phyloP scores from a whole-genome alignment of 2,797 vertebrate genomes.

The Spondyliosoma cantharus region DNA sequence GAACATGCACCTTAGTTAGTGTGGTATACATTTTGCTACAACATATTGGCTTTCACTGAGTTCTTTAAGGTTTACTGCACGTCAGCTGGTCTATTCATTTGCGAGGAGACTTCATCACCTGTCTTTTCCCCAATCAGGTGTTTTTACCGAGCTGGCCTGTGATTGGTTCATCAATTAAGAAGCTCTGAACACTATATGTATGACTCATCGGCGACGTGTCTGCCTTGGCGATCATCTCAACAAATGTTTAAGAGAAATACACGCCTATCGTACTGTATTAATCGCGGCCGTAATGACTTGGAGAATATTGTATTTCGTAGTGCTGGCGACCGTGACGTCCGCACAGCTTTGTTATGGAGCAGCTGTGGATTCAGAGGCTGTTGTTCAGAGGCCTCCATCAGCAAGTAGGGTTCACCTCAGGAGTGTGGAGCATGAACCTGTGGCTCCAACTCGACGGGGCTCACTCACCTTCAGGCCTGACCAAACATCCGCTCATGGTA shows the following conservation, averaged over 20 bases:
- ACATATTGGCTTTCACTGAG: too few relatives aligned
- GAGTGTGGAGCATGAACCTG: neutral
- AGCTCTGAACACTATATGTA: neutral
- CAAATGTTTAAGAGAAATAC: neutral
- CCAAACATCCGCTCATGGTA: slow-evolving; percentile 8
- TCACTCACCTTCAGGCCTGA: slow-evolving; percentile 27
- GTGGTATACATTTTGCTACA: too few relatives aligned
- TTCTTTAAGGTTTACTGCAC: too few relatives aligned
- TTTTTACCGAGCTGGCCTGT: neutral
- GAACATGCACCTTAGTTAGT: neutral
- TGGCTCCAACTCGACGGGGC: slow-evolving; percentile 5
- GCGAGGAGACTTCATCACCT: neutral
- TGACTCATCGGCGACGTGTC: accelerated
- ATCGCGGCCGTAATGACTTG: slow-evolving; percentile 18
- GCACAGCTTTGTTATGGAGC: slow-evolving; percentile 16
- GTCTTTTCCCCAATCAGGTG: slow-evolving; percentile 21
- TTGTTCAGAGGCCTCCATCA: neutral
- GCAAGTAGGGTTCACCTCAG: neutral
- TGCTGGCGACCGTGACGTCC: neutral
- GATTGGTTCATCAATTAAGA: slow-evolving; percentile 43
- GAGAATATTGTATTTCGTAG: neutral
- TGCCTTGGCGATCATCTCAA: neutral
- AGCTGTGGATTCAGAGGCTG: neutral
- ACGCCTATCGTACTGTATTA: neutral
- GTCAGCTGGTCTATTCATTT: neutral